phyloP scores from a whole-genome alignment of 2,888 invertebrate genomes.

The Pasiphila rectangulata region DNA sequence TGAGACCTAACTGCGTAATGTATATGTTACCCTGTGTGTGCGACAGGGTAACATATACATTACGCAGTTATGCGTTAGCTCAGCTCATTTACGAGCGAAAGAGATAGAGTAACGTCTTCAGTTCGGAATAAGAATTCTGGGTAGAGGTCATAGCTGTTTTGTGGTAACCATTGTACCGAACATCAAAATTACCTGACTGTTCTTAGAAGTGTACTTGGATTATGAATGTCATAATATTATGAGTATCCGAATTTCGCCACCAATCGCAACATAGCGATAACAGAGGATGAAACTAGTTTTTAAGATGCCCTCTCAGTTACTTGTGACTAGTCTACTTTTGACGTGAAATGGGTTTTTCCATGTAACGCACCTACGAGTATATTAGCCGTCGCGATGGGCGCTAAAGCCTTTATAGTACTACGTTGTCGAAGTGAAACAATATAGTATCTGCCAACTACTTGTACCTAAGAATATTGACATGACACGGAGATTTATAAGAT shows the following conservation, averaged over 20 bases:
- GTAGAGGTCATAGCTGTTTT: not conserved
- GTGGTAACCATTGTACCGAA: constrained; percentile 27
- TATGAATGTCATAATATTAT: constrained; percentile 12
- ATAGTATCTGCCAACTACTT: not conserved
- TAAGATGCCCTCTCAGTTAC: too few relatives aligned
- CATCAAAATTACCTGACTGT: not conserved
- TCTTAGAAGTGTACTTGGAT: not conserved
- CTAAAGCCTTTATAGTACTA: too few relatives aligned
- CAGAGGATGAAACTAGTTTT: too few relatives aligned
- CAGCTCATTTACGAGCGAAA: too few relatives aligned
- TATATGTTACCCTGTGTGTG: too few relatives aligned
- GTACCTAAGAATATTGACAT: not conserved
- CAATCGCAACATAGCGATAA: not conserved
- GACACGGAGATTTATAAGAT: constrained; percentile 1
- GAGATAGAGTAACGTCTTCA: not conserved
- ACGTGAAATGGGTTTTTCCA: too few relatives aligned
- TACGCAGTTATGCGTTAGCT: too few relatives aligned
- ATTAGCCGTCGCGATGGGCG: too few relatives aligned
- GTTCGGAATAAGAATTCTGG: not conserved
- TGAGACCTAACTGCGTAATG: too few relatives aligned
- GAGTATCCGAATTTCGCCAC: not conserved
- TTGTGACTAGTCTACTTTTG: too few relatives aligned
- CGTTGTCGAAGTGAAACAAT: not conserved
- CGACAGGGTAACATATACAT: too few relatives aligned
- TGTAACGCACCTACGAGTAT: too few relatives aligned